A percentile compares a stretch with the other conserved stretches of the same genome.
phyloP scores from a whole-genome alignment of 2,888 invertebrate genomes.

The Xylocampa areola region DNA sequence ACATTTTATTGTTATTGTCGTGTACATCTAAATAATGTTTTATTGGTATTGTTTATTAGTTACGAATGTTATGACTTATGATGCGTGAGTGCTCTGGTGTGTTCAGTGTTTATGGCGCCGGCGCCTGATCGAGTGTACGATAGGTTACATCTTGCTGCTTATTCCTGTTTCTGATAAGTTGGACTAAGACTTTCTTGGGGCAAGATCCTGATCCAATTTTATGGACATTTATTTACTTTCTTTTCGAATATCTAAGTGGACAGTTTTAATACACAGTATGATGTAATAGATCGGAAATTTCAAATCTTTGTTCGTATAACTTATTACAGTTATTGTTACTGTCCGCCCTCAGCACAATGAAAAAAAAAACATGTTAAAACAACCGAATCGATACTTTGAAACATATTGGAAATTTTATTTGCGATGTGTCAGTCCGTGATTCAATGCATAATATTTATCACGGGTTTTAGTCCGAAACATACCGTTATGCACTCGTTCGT shows the following conservation, averaged over 20 bases:
- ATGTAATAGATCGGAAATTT: no score
- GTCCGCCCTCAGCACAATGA: background rate
- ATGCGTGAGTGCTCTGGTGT: background rate
- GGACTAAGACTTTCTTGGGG: no score
- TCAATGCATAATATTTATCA: conserved; percentile 50
- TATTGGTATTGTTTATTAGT: conserved; percentile 23
- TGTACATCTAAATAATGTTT: conserved; percentile 18
- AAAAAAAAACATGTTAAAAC: conserved; percentile 9
- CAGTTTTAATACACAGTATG: no score
- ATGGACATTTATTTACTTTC: no score
- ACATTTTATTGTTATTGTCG: conserved; percentile 34
- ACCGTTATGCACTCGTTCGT: conserved; percentile 48
- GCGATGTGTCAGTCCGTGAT: conserved; percentile 44
- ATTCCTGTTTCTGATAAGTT: no score
- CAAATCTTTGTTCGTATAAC: no score
- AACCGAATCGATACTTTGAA: conserved; percentile 19
- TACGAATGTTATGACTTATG: conserved; percentile 4
- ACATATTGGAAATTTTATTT: conserved; percentile 25
- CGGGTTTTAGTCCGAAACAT: conserved; percentile 38
- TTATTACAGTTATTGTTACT: no score
- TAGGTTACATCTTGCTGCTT: no score
- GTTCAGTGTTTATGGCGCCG: conserved; percentile 18
- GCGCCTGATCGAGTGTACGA: background rate
- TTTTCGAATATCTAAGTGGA: no score
- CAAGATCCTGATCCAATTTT: no score